Base-by-base conservation (phyloP, 2,888 invertebrate genomes). In the Synergus gifuensis region DNA sequence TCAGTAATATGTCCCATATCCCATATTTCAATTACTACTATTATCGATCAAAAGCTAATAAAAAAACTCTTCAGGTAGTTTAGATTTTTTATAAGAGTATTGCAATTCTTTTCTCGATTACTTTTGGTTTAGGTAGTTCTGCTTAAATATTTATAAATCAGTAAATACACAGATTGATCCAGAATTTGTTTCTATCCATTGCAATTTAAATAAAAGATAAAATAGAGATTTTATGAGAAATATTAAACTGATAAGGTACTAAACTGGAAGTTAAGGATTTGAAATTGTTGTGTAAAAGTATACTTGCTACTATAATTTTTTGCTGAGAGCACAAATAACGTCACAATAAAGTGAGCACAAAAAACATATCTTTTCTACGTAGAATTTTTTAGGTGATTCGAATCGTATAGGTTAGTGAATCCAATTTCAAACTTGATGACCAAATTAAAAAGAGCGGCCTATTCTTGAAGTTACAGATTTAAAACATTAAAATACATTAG, bases 21-120 rank as follows among this genome's bases (percentile, higher is more conserved):
- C 5, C 5, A 4, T 36, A 36, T 4, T 36, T 5, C 36, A 36
- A 36, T n/a, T n/a, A n/a, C 36, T 36, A 36, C 36, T 36, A 36
- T 36, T 36, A 67, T 76, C 77, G 64, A 42, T 76, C 67, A 76
- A 63, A 83, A 83, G 82, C 83, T 81, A 83, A 85, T 82, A 73
- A 54, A n/a, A n/a, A 36, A 62, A 22, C 49, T 64, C 73, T 79
- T 58, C 42, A 49, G 28, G n/a, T 66, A 81, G 77, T 14, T 22
- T 79, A 81, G 81, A 79, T 79, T 81, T 81, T 81, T 54, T 81
- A 81, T 77, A 66, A 79, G n/a, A 77, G 5, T 60, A 42, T 40
- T 42, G 14, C 46, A 42, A 69, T 46, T n/a, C 18, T 14, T 22
- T 18, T 18, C 5, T 12, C 22, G 60, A 60, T 60, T 22, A 4